A percentile compares a stretch with the other conserved stretches of the same genome.
Conservation (phyloP, 2,888 invertebrate species). For the Drosophila ezoana region DNA sequence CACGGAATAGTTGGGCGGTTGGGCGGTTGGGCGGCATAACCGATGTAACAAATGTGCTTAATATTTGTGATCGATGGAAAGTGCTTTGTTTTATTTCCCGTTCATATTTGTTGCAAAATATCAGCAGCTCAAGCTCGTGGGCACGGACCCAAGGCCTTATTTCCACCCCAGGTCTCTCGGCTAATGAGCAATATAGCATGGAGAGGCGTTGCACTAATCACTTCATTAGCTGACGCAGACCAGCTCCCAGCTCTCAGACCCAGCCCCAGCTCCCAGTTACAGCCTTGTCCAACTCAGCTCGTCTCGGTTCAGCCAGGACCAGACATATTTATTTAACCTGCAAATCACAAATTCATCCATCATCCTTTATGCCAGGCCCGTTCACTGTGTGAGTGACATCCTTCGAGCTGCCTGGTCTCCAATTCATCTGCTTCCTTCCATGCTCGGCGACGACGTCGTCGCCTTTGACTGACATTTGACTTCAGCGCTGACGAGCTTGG, state of each 20-base stretch:
- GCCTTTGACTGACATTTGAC: slow-evolving; percentile 80
- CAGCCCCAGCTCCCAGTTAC: slow-evolving; percentile 4
- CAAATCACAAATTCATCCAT: slow-evolving; percentile 82
- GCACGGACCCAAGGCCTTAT: slow-evolving; percentile 1
- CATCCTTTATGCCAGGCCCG: slow-evolving; percentile 68
- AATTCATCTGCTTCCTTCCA: slow-evolving; percentile 43
- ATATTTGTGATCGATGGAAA: slow-evolving; percentile 83
- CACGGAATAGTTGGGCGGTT: slow-evolving; percentile 44
- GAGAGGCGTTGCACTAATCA: slow-evolving; percentile 80
- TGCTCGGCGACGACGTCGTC: slow-evolving; percentile 35
- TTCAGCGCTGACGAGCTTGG: slow-evolving; percentile 73
- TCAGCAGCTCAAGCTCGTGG: slow-evolving; percentile 39
- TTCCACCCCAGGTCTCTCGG: not conserved
- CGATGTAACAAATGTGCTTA: slow-evolving; percentile 80
- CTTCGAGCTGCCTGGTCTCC: slow-evolving; percentile 42
- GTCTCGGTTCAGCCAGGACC: slow-evolving; percentile 10
- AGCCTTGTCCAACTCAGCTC: slow-evolving; percentile 19
- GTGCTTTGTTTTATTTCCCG: slow-evolving; percentile 73
- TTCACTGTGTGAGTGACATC: slow-evolving; percentile 59
- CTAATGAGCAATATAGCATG: slow-evolving; percentile 70
- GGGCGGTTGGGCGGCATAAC: slow-evolving; percentile 24
- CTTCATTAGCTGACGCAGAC: slow-evolving; percentile 69
- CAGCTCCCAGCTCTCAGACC: not conserved
- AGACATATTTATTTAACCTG: slow-evolving; percentile 80
- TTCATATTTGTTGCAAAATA: slow-evolving; percentile 30